Percentiles rank a stretch among this genome's conserved stretches.
Conservation (phyloP, 2,888 invertebrate genomes). For the Habroteleia sp. region DNA sequence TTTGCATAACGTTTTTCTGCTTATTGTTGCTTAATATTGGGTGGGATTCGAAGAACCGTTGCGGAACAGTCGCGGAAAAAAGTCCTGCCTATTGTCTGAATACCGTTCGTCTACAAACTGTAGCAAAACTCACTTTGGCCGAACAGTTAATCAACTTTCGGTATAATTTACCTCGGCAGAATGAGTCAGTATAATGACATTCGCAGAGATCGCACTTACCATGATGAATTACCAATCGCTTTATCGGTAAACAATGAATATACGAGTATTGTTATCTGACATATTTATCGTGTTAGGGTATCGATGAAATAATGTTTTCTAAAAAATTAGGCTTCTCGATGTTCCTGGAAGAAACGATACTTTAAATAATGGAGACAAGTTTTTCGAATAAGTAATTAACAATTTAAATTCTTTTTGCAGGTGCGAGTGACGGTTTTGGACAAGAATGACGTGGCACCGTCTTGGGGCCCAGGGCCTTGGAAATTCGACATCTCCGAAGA, state of each 20-base stretch:
- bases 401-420: slow-evolving; percentile 83
- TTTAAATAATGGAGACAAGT: slow-evolving; percentile 1
- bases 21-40: slow-evolving; percentile 23
- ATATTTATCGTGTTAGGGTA: background rate
- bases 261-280: slow-evolving; percentile 7
- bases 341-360: background rate
- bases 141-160: slow-evolving; percentile 13
- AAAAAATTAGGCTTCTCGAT: background rate
- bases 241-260: slow-evolving; percentile 18
- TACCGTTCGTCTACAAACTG: slow-evolving; percentile 12
- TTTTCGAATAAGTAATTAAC: slow-evolving; percentile 1
- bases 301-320: background rate
- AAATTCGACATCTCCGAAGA: slow-evolving; percentile 92
- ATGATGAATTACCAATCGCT: slow-evolving; percentile 10
- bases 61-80: background rate
- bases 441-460: slow-evolving; percentile 97
- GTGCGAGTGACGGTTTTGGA: slow-evolving; percentile 92
- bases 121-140: background rate
- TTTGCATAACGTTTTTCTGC: slow-evolving; percentile 17
- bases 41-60: slow-evolving; percentile 17
- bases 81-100: slow-evolving; percentile 6
- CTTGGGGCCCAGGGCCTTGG: slow-evolving; percentile 88
- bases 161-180: background rate
- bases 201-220: slow-evolving; percentile 5
- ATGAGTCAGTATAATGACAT: slow-evolving; percentile 8